Evolutionary conservation across 2,797 vertebrate species (phyloP).

Genomic region (Ctenopoma multispine): DNA sequence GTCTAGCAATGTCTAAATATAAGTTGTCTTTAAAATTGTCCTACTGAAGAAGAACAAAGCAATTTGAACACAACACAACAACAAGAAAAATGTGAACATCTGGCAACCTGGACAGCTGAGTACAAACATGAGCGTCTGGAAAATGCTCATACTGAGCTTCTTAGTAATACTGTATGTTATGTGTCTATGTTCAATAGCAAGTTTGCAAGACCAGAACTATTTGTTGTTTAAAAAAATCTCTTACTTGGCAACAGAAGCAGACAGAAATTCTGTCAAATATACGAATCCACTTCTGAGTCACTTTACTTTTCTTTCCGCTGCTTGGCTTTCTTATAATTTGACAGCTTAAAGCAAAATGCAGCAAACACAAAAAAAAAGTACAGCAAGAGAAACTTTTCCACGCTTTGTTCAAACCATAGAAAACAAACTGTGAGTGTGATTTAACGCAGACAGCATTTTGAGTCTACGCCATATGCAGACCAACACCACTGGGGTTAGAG

Average conservation of each 20-base stretch:
- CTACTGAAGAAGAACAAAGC: background rate
- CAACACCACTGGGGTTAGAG: constrained; percentile 29
- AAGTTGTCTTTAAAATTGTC: background rate
- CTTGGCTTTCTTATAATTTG: background rate
- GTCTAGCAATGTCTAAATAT: too few relatives aligned
- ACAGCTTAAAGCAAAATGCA: background rate
- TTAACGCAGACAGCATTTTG: background rate
- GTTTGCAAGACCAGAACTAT: background rate
- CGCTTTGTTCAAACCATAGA: background rate
- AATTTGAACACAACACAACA: background rate
- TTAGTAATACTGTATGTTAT: background rate
- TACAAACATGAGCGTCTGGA: constrained; percentile 8
- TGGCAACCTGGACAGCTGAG: constrained; percentile 1
- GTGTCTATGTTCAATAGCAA: background rate
- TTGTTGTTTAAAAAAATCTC: background rate
- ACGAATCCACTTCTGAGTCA: background rate
- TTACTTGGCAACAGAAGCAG: background rate
- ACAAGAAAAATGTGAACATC: constrained; percentile 27
- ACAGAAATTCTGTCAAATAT: background rate
- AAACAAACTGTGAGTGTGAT: constrained; percentile 22
- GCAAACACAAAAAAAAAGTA: constrained; percentile 9
- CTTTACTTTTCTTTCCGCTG: background rate
- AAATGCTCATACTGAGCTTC: background rate
- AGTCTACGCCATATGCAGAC: background rate
- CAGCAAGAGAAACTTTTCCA: constrained; percentile 8